Conservation (phyloP, 2,113 vertebrate genomes). For the Lophochroa leadbeateri region DNA sequence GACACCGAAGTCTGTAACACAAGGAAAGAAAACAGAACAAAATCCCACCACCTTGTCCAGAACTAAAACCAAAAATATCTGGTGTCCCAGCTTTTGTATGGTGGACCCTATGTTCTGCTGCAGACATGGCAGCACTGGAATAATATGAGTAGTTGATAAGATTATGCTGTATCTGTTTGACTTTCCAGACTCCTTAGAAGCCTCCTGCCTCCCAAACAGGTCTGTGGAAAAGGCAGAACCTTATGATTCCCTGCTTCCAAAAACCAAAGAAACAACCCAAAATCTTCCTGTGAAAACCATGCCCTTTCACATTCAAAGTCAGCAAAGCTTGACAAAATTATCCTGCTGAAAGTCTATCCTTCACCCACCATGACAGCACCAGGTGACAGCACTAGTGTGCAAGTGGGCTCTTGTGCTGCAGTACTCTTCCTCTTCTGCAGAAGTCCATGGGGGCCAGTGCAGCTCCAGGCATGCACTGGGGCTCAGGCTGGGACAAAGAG, state of each 20-base stretch:
- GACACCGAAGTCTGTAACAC: neutral
- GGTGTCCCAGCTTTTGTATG: neutral
- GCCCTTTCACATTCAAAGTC: neutral
- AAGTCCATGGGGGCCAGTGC: neutral
- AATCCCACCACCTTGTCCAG: neutral
- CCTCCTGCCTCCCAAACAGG: neutral
- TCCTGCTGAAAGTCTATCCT: neutral
- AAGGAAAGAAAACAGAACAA: neutral
- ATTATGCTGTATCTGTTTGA: neutral
- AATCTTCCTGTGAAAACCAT: neutral
- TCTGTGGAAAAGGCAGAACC: neutral
- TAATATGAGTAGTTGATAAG: neutral
- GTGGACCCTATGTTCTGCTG: neutral
- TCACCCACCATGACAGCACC: fast-evolving
- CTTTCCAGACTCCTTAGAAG: neutral
- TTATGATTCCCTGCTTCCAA: neutral
- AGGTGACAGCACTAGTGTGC: fast-evolving
- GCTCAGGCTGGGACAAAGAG: neutral
- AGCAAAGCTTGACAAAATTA: neutral
- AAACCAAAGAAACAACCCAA: neutral
- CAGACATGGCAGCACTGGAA: neutral
- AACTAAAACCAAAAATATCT: neutral
- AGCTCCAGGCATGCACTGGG: neutral
- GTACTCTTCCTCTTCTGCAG: neutral
- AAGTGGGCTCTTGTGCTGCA: neutral